phyloP scores from a whole-genome alignment of 2,797 vertebrate genomes.

The Channallabes apus region DNA sequence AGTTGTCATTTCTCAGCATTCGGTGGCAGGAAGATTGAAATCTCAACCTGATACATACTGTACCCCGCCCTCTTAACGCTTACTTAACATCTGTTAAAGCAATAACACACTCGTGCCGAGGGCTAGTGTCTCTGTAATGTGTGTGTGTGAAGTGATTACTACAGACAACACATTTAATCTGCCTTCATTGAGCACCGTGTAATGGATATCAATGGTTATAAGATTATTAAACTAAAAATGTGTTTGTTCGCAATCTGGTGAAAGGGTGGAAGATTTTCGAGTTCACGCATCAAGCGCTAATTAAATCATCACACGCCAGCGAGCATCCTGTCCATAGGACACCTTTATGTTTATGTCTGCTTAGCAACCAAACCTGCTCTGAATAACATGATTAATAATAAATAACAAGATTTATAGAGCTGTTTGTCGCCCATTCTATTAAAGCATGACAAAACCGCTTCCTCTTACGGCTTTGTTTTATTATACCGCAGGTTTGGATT shows the following conservation, averaged over 20 bases:
- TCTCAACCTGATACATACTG: neutral
- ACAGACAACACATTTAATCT: neutral
- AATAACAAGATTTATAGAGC: neutral
- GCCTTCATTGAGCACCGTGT: neutral
- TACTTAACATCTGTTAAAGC: neutral
- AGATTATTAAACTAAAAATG: neutral
- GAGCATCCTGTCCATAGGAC: no score
- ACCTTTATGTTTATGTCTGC: neutral
- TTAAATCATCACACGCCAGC: neutral
- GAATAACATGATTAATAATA: neutral
- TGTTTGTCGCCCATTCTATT: neutral
- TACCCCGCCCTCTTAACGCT: neutral
- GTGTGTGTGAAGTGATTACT: neutral
- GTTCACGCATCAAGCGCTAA: neutral
- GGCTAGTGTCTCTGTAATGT: neutral
- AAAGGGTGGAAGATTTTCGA: neutral
- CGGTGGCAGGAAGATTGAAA: neutral
- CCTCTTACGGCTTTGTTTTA: neutral
- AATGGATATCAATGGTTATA: no score
- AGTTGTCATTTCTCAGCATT: constrained; percentile 22
- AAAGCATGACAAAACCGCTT: neutral
- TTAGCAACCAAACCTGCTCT: neutral
- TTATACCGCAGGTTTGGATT: neutral
- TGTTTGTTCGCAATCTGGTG: no score
- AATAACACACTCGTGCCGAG: neutral